These are phyloP conservation scores for Leuciscus waleckii DNA, from an alignment of 2,797 vertebrate genomes.

Conservation along the genomic window DNA sequence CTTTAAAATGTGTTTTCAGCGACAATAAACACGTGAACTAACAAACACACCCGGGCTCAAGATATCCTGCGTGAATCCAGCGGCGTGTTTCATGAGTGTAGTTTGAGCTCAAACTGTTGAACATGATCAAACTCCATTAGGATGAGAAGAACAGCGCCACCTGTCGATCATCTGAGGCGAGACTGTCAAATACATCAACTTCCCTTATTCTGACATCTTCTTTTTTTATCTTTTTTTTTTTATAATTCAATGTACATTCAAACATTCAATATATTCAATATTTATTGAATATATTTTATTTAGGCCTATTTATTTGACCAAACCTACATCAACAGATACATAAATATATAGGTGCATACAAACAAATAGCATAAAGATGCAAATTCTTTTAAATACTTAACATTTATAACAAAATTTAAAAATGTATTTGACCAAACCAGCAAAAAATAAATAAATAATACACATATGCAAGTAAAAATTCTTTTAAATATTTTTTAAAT, in stretches of 20 bases:
- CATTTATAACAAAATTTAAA: no score
- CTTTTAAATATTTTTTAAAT: background rate
- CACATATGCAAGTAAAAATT: background rate
- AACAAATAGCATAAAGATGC: background rate
- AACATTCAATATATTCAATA: no score
- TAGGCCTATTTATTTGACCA: background rate
- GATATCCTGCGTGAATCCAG: background rate
- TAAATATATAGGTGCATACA: background rate
- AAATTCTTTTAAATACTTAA: background rate
- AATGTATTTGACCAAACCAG: background rate
- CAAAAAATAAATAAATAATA: background rate
- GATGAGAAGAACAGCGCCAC: background rate
- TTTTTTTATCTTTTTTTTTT: background rate
- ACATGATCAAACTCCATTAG: background rate
- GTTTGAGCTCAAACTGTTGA: background rate
- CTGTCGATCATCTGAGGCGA: background rate
- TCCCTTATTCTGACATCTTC: no score
- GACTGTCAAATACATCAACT: background rate
- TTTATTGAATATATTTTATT: background rate
- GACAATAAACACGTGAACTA: accelerated
- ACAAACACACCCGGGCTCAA: background rate
- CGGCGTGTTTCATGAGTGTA: background rate
- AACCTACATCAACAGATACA: background rate
- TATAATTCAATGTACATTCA: no score
- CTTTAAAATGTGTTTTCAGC: background rate